Percentiles rank a stretch among this genome's conserved stretches.
phyloP scores from a whole-genome alignment of 1,140 invertebrate genomes.

The Drosophila micromelanica region DNA sequence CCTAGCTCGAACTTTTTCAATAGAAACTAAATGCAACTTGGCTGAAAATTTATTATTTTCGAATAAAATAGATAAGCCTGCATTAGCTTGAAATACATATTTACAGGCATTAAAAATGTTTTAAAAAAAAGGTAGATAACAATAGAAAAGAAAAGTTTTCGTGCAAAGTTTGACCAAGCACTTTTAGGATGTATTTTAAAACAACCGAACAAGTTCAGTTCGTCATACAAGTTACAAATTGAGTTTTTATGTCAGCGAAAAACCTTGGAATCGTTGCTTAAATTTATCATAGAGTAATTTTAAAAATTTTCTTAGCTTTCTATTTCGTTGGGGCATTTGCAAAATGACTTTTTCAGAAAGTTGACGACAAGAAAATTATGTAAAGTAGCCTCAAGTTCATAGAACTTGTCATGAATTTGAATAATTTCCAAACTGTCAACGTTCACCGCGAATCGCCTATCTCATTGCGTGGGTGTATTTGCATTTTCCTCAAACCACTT shows the following conservation, averaged over 20 bases:
- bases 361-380: constrained; percentile 65
- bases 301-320: constrained; percentile 1
- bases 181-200: neutral
- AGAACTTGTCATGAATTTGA: constrained; percentile 69
- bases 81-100: neutral
- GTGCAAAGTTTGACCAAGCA: neutral
- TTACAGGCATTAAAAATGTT: neutral
- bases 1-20: neutral
- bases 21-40: neutral
- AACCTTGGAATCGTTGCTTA: constrained; percentile 10
- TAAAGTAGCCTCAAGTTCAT: constrained; percentile 66
- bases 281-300: constrained; percentile 10
- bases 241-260: constrained; percentile 58
- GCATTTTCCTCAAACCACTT: constrained; percentile 12
- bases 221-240: constrained; percentile 56
- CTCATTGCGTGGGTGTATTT: constrained; percentile 31
- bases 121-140: constrained; percentile 5
- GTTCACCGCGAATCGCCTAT: constrained; percentile 1
- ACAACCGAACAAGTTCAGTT: constrained; percentile 3
- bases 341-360: constrained; percentile 42
- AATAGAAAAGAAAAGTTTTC: constrained; percentile 5
- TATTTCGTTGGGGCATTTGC: constrained; percentile 8
- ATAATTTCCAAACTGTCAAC: constrained; percentile 59
- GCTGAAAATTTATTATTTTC: neutral
- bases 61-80: neutral